These are phyloP conservation scores for Mus spicilegus DNA, from an alignment of 2,113 vertebrate genomes.

Conservation along the genomic window DNA sequence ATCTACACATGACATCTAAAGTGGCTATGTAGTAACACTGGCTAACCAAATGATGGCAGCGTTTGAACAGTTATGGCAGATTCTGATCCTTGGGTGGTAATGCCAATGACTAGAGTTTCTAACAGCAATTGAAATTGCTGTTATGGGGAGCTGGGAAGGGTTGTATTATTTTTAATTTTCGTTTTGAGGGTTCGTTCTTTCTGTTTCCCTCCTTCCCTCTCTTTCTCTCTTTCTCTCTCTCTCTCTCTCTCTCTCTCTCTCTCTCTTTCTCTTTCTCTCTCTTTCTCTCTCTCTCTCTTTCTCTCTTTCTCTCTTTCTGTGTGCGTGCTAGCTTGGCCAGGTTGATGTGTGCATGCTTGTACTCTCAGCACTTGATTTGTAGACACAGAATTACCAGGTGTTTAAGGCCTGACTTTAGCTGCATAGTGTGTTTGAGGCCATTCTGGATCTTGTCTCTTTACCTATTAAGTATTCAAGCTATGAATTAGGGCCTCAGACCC, in stretches of 20 bases:
- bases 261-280: too few species aligned
- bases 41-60: neutral
- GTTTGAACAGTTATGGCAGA: fast-evolving
- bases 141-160: neutral
- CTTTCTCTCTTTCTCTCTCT: too few species aligned
- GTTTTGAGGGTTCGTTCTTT: neutral
- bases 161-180: neutral
- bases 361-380: neutral
- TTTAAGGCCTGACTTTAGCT: neutral
- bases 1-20: neutral
- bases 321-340: neutral
- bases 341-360: neutral
- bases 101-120: neutral
- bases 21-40: neutral
- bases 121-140: too few species aligned
- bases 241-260: too few species aligned
- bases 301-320: neutral
- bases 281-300: too few species aligned
- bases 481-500: neutral
- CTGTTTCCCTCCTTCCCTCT: too few species aligned
- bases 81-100: neutral
- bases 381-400: neutral
- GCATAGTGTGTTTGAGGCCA: neutral
- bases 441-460: neutral
- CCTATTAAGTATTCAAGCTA: neutral